Conservation (phyloP, 37 sponge, comb jelly and placozoan genomes). For the Theonella swinhoei region DNA sequence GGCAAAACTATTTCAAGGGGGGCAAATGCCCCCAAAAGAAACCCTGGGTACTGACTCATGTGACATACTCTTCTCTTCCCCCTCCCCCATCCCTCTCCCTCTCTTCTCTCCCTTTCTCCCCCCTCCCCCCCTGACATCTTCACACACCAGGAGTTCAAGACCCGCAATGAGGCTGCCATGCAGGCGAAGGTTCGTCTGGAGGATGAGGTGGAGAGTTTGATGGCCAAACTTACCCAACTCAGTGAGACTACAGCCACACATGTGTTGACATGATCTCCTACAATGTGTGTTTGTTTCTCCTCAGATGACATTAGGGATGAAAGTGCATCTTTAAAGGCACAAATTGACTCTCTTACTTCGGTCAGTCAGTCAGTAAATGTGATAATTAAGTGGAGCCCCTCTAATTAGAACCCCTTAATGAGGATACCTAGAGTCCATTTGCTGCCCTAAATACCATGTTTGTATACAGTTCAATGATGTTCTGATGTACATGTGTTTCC, state of each 20-base stretch:
- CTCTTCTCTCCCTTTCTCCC: background rate
- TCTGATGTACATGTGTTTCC: too few species aligned
- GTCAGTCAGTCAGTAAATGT: too few species aligned
- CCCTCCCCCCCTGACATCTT: background rate
- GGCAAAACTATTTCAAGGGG: too few species aligned
- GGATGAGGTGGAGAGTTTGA: conserved; percentile 77
- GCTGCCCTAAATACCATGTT: too few species aligned
- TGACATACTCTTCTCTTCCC: background rate
- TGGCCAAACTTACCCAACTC: conserved; percentile 32
- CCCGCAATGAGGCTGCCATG: conserved; percentile 55
- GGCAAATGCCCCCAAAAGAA: too few species aligned
- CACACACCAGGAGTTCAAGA: conserved; percentile 58
- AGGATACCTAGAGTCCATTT: too few species aligned
- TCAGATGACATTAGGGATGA: conserved; percentile 62
- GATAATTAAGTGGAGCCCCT: too few species aligned
- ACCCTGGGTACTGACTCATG: too few species aligned
- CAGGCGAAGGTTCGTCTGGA: conserved; percentile 80
- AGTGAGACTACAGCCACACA: conserved; percentile 22
- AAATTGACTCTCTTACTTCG: conserved; percentile 49
- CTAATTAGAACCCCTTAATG: too few species aligned
- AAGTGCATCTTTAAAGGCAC: conserved; percentile 67
- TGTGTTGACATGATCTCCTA: too few species aligned
- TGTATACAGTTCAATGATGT: too few species aligned
- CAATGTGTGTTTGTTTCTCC: conserved; percentile 22
- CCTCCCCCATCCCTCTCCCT: background rate